phyloP scores from a whole-genome alignment of 2,888 invertebrate genomes.

The Podabrus alpinus region DNA sequence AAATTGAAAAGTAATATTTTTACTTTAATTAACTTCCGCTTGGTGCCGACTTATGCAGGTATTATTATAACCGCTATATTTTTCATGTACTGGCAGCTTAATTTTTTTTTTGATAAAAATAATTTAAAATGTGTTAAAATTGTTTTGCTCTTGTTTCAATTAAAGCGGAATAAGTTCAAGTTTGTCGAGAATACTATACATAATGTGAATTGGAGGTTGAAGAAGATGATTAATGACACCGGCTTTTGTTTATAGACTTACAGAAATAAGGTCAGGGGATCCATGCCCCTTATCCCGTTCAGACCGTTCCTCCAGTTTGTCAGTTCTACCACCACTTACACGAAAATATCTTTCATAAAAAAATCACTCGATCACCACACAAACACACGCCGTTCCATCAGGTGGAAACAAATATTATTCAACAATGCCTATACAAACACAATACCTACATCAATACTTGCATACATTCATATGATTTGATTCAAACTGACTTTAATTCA shows the following conservation, averaged over 20 bases:
- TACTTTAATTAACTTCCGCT: neutral
- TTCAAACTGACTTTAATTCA: conserved; percentile 58
- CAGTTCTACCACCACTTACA: conserved; percentile 31
- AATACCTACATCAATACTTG: conserved; percentile 39
- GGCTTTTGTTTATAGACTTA: conserved; percentile 44
- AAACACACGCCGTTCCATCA: conserved; percentile 36
- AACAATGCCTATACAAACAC: conserved; percentile 22
- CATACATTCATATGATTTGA: conserved; percentile 57
- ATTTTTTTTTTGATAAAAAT: neutral
- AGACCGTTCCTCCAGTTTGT: conserved; percentile 55
- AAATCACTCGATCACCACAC: conserved; percentile 26
- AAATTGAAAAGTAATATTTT: neutral
- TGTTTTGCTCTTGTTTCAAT: neutral
- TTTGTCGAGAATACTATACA: conserved; percentile 3
- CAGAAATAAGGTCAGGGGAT: conserved; percentile 55
- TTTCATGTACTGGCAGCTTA: neutral
- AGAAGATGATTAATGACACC: conserved; percentile 26
- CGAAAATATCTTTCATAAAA: conserved; percentile 15
- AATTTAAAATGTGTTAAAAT: neutral
- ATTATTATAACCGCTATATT: neutral
- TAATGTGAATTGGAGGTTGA: conserved; percentile 20
- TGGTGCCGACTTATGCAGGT: neutral
- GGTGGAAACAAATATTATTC: conserved; percentile 21
- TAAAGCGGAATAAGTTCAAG: neutral
- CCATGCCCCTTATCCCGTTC: conserved; percentile 56